Conservation (phyloP, 2,888 invertebrate genomes). For the Eupithecia tripunctaria region DNA sequence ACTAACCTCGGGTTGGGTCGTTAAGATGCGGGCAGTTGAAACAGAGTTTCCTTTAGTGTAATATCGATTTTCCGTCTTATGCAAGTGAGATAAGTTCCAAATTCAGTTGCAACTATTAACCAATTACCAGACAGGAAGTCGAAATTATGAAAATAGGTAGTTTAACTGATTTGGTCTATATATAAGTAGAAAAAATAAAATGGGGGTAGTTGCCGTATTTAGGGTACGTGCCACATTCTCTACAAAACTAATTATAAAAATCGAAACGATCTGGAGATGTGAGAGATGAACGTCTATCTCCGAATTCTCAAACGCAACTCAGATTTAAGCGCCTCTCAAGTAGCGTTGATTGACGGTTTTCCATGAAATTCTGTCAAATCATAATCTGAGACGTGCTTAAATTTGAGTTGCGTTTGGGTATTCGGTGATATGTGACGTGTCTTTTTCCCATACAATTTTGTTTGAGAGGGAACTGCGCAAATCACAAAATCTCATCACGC, state of each 20-base stretch:
- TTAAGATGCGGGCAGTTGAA: conserved; percentile 50
- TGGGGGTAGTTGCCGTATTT: background rate
- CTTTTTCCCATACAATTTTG: no score
- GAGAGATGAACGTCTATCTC: no score
- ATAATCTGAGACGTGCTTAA: no score
- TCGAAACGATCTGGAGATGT: no score
- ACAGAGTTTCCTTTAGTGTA: conserved; percentile 47
- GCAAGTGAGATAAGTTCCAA: conserved; percentile 9
- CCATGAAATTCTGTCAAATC: no score
- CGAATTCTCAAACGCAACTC: no score
- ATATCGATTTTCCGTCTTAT: conserved; percentile 46
- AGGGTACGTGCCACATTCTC: background rate
- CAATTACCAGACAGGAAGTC: background rate
- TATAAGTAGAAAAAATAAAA: background rate
- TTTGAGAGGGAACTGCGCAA: no score
- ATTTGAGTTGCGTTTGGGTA: no score
- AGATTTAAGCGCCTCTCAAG: no score
- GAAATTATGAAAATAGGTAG: background rate
- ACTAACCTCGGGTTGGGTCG: conserved; percentile 53
- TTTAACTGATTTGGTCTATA: background rate
- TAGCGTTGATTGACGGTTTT: no score
- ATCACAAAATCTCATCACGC: background rate
- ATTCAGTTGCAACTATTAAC: background rate
- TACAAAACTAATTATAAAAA: background rate
- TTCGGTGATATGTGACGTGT: no score